Conservation (phyloP, 2,797 vertebrate species). For the Thunnus albacares region DNA sequence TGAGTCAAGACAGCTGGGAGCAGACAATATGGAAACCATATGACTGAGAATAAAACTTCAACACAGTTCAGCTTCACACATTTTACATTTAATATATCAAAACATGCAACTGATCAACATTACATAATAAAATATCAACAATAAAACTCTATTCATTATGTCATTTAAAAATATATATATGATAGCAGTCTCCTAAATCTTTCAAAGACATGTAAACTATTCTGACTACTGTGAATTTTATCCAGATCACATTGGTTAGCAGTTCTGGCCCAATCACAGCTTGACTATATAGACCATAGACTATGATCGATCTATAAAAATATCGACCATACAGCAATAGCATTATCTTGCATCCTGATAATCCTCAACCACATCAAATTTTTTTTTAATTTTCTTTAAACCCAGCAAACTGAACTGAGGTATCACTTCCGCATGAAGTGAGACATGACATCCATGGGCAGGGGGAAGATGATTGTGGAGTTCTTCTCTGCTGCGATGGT, state of each 20-base stretch:
- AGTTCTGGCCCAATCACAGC: conserved; percentile 7
- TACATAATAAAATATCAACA: background rate
- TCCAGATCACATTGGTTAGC: background rate
- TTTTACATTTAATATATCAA: conserved; percentile 30
- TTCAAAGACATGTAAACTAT: conserved; percentile 1
- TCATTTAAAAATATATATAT: background rate
- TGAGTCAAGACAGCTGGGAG: background rate
- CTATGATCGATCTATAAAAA: background rate
- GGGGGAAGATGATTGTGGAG: conserved; percentile 90
- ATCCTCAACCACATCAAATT: background rate
- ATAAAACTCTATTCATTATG: background rate
- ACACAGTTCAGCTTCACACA: background rate
- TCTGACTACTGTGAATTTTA: background rate
- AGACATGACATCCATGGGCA: conserved; percentile 84
- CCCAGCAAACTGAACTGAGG: background rate
- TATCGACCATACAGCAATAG: background rate
- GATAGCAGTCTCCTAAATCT: background rate
- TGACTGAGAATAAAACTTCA: background rate
- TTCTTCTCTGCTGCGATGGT: conserved; percentile 89
- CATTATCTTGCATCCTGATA: background rate
- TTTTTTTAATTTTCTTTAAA: background rate
- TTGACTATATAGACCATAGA: conserved; percentile 3
- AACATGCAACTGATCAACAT: background rate
- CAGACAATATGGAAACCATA: background rate
- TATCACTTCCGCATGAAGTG: conserved; percentile 81